Evolutionary conservation across 2,797 vertebrate genomes (phyloP).

Genomic region (Petrocephalus schoutedeni): DNA sequence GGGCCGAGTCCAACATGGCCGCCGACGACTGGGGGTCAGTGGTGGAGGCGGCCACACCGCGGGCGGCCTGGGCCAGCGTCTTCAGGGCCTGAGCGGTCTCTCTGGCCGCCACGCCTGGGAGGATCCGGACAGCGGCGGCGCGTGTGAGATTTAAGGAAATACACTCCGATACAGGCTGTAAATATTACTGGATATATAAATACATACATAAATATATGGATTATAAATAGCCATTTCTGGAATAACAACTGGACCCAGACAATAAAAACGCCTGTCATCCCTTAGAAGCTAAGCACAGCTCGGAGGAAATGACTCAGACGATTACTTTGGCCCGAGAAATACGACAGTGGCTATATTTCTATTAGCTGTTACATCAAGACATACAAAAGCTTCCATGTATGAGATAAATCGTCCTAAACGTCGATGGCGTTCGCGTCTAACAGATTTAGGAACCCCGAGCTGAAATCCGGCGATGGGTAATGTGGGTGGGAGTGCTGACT

Average conservation of each 20-base stretch:
- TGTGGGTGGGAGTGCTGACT: not conserved
- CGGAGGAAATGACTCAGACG: not conserved
- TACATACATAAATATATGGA: not conserved
- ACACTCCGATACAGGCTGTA: not conserved
- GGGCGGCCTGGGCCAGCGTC: slow-evolving; percentile 87
- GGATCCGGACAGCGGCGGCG: not conserved
- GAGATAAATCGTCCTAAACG: not conserved
- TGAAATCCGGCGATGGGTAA: not conserved
- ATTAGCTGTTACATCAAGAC: not conserved
- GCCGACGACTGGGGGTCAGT: slow-evolving; percentile 78
- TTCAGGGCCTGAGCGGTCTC: slow-evolving; percentile 94
- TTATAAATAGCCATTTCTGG: not conserved
- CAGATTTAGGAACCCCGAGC: not conserved
- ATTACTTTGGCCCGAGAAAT: not conserved
- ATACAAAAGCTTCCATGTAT: not conserved
- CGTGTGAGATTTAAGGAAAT: not conserved
- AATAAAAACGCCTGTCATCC: not conserved
- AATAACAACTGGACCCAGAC: not conserved
- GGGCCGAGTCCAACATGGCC: slow-evolving; percentile 91
- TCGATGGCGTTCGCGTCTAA: not conserved
- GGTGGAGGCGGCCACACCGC: slow-evolving; percentile 90
- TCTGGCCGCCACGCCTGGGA: slow-evolving; percentile 85
- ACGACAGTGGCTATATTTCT: not conserved
- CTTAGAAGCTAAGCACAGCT: not conserved
- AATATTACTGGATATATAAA: not conserved